These are phyloP conservation scores for Huso huso DNA, from an alignment of 2,797 vertebrate genomes.

Conservation along the genomic window DNA sequence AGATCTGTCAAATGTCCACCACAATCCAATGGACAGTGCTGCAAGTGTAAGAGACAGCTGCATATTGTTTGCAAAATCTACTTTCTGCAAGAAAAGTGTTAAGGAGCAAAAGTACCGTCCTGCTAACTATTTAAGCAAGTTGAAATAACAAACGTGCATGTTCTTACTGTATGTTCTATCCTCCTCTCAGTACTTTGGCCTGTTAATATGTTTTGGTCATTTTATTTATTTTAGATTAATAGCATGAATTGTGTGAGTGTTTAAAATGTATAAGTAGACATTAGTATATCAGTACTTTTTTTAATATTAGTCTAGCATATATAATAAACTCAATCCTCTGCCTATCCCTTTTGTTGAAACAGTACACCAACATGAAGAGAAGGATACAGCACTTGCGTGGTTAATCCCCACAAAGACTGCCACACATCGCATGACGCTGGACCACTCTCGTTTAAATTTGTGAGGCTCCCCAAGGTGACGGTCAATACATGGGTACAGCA, in stretches of 20 bases:
- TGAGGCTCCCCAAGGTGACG: constrained; percentile 83
- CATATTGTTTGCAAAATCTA: constrained; percentile 93
- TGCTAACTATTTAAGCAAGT: no score
- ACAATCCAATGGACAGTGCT: constrained; percentile 84
- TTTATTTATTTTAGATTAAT: no score
- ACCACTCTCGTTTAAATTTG: constrained; percentile 94
- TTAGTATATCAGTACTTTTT: no score
- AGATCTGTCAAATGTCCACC: constrained; percentile 94
- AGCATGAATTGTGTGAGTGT: no score
- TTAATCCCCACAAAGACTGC: constrained; percentile 96
- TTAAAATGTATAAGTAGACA: no score
- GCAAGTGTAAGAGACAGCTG: constrained; percentile 89
- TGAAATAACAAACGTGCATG: no score
- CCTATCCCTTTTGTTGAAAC: no score
- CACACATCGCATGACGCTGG: constrained; percentile 93
- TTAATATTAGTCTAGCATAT: no score
- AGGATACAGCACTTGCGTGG: constrained; percentile 97
- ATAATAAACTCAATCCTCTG: no score
- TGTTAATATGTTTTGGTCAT: no score
- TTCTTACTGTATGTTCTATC: no score
- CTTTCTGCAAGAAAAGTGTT: constrained; percentile 70
- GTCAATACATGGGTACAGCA: constrained; percentile 95
- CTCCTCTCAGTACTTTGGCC: no score
- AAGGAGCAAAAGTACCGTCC: constrained; percentile 44
- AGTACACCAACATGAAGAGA: constrained; percentile 9